phyloP scores from a whole-genome alignment of 2,888 invertebrate genomes.

The Flexamia atlantica region DNA sequence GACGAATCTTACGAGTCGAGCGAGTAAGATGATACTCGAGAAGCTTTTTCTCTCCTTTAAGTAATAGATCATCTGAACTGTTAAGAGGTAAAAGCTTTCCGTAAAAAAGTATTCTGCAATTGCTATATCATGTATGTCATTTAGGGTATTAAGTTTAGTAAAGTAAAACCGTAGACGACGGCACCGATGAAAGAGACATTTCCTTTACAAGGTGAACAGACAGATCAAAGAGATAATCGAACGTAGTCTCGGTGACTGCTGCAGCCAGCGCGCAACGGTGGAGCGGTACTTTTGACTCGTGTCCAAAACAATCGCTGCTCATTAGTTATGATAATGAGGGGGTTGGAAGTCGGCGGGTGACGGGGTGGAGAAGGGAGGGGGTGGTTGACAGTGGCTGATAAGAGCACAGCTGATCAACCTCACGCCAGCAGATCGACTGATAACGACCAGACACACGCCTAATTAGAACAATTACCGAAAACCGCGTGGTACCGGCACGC shows the following conservation, averaged over 20 bases:
- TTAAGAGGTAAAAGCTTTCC: no score
- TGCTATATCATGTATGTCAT: no score
- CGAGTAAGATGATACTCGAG: no score
- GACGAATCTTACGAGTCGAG: no score
- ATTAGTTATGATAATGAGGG: slow-evolving; percentile 37
- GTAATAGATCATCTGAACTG: no score
- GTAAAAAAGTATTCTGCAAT: no score
- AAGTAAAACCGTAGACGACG: no score
- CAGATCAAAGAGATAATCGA: neutral
- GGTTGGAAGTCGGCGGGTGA: neutral
- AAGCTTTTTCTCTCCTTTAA: no score
- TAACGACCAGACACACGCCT: slow-evolving; percentile 22
- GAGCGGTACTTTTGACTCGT: neutral
- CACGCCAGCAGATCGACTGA: slow-evolving; percentile 29
- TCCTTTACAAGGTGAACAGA: neutral
- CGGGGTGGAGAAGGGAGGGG: neutral
- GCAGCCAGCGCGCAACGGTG: neutral
- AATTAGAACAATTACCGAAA: slow-evolving; percentile 45
- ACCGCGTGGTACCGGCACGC: slow-evolving; percentile 9
- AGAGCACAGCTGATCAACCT: slow-evolving; percentile 24
- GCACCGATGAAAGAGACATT: neutral
- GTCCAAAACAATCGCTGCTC: slow-evolving; percentile 30
- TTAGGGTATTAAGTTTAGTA: no score
- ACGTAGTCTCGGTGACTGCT: neutral
- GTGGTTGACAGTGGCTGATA: slow-evolving; percentile 42